Conservation (phyloP, 2,888 invertebrate species). For the Cantharis rustica region DNA sequence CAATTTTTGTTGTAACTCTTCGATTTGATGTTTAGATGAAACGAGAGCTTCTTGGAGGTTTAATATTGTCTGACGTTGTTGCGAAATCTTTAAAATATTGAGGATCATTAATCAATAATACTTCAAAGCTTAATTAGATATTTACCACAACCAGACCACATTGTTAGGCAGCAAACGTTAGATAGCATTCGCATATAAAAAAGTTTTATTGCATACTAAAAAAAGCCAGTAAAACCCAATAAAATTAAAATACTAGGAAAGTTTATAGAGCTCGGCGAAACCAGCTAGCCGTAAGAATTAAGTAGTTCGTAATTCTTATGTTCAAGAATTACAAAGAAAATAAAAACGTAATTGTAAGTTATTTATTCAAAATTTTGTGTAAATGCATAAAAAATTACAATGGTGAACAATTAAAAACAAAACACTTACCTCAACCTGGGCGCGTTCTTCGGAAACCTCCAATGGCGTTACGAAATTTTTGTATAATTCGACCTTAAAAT, state of each 20-base stretch:
- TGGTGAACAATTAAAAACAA: background rate
- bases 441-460: slow-evolving; percentile 47
- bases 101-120: background rate
- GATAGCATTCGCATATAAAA: too few species aligned
- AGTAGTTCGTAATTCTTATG: background rate
- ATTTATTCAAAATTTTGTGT: background rate
- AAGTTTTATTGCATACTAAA: too few species aligned
- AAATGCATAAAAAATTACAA: background rate
- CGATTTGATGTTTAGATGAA: slow-evolving; percentile 49
- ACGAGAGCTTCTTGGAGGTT: slow-evolving; percentile 52
- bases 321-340: background rate
- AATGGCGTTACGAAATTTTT: slow-evolving; percentile 49
- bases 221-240: too few species aligned
- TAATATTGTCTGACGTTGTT: slow-evolving; percentile 49
- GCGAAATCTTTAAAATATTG: slow-evolving; percentile 44
- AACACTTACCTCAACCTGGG: slow-evolving; percentile 48
- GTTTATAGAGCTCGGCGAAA: too few species aligned
- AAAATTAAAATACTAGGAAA: too few species aligned
- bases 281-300: too few species aligned
- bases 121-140: background rate
- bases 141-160: background rate
- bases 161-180: background rate
- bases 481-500: slow-evolving; percentile 49
- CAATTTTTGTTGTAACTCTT: slow-evolving; percentile 45
- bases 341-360: background rate